A percentile compares a stretch with the other conserved stretches of the same genome.
Evolutionary conservation across 2,888 invertebrate species (phyloP).

Genomic region (Arge pagana): DNA sequence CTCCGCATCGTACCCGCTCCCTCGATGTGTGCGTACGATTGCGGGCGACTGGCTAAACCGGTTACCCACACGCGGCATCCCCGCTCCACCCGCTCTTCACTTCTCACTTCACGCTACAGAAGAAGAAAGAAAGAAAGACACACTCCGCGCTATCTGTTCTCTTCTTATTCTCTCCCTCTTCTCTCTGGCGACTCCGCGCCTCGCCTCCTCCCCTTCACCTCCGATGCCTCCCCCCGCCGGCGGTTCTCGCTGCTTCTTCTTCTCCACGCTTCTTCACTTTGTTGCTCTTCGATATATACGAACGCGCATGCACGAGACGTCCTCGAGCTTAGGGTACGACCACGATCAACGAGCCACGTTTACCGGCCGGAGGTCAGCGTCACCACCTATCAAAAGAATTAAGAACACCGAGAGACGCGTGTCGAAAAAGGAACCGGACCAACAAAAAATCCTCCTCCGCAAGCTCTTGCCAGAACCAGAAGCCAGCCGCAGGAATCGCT

Average conservation of each 20-base stretch:
- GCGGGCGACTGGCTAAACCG: background rate
- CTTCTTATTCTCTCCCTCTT: slow-evolving; percentile 23
- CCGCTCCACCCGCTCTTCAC: slow-evolving; percentile 8
- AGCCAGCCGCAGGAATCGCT: too few relatives aligned
- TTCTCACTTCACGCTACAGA: too few relatives aligned
- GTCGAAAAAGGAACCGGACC: too few relatives aligned
- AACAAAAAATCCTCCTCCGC: too few relatives aligned
- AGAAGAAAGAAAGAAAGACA: slow-evolving; percentile 1
- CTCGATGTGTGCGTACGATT: background rate
- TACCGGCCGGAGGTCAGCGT: too few relatives aligned
- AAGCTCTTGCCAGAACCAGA: too few relatives aligned
- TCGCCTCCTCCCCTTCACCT: slow-evolving; percentile 1
- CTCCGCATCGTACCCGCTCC: background rate
- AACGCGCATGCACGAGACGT: slow-evolving; percentile 20
- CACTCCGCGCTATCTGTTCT: slow-evolving; percentile 17
- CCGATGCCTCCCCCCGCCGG: slow-evolving; percentile 7
- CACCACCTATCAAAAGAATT: too few relatives aligned
- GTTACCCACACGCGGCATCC: slow-evolving; percentile 1
- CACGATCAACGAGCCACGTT: slow-evolving; percentile 44
- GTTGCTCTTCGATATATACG: slow-evolving; percentile 23
- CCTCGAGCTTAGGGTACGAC: slow-evolving; percentile 33
- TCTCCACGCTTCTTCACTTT: slow-evolving; percentile 27
- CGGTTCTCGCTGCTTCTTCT: slow-evolving; percentile 23
- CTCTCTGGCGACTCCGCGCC: slow-evolving; percentile 14
- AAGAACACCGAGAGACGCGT: too few relatives aligned